Evolutionary conservation across 2,113 vertebrate genomes (phyloP).

Genomic region (Erythrocercus mccallii): DNA sequence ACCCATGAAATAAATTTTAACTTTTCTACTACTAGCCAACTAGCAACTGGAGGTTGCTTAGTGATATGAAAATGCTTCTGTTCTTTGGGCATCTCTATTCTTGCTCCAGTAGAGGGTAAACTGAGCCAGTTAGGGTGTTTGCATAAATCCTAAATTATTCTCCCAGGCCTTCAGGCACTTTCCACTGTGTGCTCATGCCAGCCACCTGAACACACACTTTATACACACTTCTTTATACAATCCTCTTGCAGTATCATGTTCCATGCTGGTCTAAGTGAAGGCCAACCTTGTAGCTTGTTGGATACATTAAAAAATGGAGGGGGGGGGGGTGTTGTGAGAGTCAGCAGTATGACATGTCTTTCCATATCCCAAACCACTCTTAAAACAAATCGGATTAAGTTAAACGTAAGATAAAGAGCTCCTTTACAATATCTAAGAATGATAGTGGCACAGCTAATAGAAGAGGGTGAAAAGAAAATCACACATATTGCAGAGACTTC

Average conservation of each 20-base stretch:
- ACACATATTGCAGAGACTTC: rapidly evolving
- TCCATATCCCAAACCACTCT: neutral
- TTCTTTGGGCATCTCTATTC: neutral
- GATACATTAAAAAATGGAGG: neutral
- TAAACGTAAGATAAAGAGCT: neutral
- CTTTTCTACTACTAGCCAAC: neutral
- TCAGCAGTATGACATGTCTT: neutral
- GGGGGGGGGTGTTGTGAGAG: rapidly evolving
- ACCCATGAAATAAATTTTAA: neutral
- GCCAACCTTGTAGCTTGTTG: neutral
- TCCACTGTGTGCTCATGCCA: neutral
- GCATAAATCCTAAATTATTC: neutral
- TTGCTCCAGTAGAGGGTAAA: neutral
- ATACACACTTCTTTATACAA: neutral
- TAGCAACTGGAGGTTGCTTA: neutral
- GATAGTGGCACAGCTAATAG: neutral
- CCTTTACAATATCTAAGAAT: neutral
- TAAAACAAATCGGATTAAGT: neutral
- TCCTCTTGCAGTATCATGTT: neutral
- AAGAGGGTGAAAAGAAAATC: neutral
- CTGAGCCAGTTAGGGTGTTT: neutral
- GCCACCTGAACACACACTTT: neutral
- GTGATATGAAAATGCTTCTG: neutral
- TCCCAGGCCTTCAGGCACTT: neutral
- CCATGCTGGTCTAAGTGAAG: neutral